A percentile compares a stretch with the other conserved stretches of the same genome.
Conservation (phyloP, 2,797 vertebrate genomes). For the Cirrhinus molitorella region DNA sequence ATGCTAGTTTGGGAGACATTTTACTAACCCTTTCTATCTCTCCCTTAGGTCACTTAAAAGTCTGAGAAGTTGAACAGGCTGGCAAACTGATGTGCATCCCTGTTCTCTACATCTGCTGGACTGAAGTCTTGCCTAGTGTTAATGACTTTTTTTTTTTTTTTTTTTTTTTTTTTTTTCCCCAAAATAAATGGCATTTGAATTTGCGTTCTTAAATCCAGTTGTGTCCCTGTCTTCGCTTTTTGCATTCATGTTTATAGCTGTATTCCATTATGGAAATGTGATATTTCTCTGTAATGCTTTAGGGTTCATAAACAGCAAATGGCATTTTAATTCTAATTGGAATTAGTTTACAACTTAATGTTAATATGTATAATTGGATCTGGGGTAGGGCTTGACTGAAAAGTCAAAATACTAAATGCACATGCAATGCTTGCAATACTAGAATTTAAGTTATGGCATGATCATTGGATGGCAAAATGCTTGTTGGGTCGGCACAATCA, state of each 20-base stretch:
- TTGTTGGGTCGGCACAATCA: no score
- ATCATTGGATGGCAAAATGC: no score
- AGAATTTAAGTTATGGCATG: no score
- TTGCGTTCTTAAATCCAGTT: accelerated
- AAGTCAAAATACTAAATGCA: no score
- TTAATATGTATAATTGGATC: no score
- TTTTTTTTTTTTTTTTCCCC: background rate
- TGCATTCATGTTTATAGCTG: background rate
- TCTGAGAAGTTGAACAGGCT: background rate
- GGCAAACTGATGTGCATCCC: no score
- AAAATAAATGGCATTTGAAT: background rate
- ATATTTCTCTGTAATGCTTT: background rate
- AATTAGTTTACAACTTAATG: no score
- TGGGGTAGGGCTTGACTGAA: no score
- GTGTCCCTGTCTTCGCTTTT: background rate
- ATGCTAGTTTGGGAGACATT: background rate
- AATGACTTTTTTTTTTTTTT: background rate
- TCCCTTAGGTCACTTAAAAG: background rate
- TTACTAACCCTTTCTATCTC: background rate
- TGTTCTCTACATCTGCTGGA: background rate
- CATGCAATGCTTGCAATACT: no score
- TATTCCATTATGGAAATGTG: background rate
- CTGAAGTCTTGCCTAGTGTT: background rate
- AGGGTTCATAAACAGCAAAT: background rate
- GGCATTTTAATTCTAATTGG: no score